A percentile compares a stretch with the other conserved stretches of the same genome.
phyloP scores from a whole-genome alignment of 2,113 vertebrate species.

The Leiothrix lutea region DNA sequence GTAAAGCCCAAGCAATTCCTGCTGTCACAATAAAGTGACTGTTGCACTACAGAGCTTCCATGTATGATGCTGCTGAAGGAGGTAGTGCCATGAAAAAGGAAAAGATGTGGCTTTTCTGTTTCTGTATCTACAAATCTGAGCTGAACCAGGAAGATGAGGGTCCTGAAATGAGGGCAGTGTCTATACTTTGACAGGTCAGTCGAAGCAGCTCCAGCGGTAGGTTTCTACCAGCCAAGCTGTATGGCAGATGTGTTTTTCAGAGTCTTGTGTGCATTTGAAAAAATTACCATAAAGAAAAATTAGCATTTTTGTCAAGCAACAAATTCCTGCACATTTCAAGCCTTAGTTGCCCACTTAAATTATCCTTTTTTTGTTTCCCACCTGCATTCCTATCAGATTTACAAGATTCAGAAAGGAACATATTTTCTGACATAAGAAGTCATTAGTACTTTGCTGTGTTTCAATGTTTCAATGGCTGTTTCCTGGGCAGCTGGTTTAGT shows the following conservation, averaged over 20 bases:
- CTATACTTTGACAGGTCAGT: not conserved
- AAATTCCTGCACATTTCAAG: not conserved
- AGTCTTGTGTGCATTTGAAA: not conserved
- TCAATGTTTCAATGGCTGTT: not conserved
- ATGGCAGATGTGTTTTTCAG: not conserved
- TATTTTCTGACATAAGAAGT: not conserved
- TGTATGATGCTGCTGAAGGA: not conserved
- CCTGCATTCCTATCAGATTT: not conserved
- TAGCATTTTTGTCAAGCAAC: not conserved
- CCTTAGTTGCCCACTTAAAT: not conserved
- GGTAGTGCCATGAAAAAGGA: not conserved
- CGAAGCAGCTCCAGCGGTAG: not conserved
- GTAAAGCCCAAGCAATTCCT: not conserved
- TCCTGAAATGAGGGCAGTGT: not conserved
- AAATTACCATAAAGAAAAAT: not conserved
- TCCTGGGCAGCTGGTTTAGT: not conserved
- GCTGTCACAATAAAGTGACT: not conserved
- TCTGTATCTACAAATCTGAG: not conserved
- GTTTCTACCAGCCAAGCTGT: not conserved
- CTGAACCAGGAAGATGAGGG: not conserved
- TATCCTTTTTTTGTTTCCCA: not conserved
- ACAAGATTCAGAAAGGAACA: fast-evolving
- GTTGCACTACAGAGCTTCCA: not conserved
- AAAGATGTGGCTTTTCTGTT: not conserved
- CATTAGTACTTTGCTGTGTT: not conserved